Conservation (phyloP, 2,888 invertebrate genomes). For the Troides aeacus region DNA sequence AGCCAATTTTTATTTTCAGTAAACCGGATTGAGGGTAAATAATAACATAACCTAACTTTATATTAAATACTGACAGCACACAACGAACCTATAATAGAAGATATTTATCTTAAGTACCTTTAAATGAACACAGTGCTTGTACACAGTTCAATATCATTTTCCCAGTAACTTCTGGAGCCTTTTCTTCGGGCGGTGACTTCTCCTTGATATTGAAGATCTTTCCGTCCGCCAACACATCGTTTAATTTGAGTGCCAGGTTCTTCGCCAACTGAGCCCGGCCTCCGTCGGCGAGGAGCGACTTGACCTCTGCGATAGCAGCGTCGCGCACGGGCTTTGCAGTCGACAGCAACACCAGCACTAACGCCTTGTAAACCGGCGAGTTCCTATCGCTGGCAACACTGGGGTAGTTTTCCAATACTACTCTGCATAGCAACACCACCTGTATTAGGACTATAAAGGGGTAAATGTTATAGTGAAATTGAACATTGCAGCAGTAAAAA, state of each 20-base stretch:
- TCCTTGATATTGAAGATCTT: conserved; percentile 70
- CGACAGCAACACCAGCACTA: conserved; percentile 84
- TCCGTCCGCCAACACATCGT: conserved; percentile 82
- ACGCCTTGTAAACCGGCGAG: conserved; percentile 84
- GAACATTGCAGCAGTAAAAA: conserved; percentile 29
- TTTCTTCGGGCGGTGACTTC: conserved; percentile 62
- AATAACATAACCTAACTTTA: too few relatives aligned
- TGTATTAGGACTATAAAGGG: conserved; percentile 80
- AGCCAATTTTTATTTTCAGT: too few relatives aligned
- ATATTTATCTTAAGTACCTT: conserved; percentile 43
- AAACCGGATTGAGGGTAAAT: too few relatives aligned
- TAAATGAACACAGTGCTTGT: conserved; percentile 74
- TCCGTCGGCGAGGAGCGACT: conserved; percentile 80
- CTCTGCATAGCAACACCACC: conserved; percentile 87
- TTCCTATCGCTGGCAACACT: conserved; percentile 83
- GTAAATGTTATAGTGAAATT: conserved; percentile 61
- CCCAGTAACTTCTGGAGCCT: conserved; percentile 71
- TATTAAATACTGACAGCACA: too few relatives aligned
- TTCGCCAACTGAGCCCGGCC: conserved; percentile 82
- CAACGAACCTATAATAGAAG: too few relatives aligned
- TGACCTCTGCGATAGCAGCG: conserved; percentile 81
- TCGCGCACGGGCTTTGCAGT: conserved; percentile 81
- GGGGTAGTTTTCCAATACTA: conserved; percentile 84
- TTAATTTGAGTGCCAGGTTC: conserved; percentile 83
- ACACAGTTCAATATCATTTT: conserved; percentile 79